Conservation (phyloP, 2,797 vertebrate genomes). For the Cryptoprocta ferox region DNA sequence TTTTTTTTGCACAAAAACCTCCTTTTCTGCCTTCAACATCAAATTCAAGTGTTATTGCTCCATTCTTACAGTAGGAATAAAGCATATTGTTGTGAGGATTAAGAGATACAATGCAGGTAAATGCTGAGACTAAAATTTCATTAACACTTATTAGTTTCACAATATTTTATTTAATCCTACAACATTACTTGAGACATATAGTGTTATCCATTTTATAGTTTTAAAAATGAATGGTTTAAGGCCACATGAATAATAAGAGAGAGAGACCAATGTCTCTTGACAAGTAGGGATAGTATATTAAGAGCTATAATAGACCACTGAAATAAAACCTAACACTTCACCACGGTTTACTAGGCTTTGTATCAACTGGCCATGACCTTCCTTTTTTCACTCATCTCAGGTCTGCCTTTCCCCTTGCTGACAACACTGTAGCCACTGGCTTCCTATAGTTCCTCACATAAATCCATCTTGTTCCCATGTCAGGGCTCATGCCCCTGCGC, state of each 20-base stretch:
- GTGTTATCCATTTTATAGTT: not conserved
- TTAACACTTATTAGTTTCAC: not conserved
- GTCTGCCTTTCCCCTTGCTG: not conserved
- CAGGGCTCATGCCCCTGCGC: no score
- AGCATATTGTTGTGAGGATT: not conserved
- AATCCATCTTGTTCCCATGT: fast-evolving
- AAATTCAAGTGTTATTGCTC: not conserved
- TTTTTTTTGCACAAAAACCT: not conserved
- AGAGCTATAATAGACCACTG: not conserved
- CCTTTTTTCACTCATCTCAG: not conserved
- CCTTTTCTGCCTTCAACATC: not conserved
- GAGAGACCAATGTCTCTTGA: not conserved
- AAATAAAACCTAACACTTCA: not conserved
- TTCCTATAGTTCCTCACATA: not conserved
- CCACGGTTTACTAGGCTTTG: not conserved
- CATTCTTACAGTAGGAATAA: not conserved
- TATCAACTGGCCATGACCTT: fast-evolving
- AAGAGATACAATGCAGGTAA: not conserved
- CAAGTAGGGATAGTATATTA: not conserved
- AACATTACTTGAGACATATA: not conserved
- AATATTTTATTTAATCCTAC: not conserved
- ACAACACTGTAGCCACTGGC: not conserved
- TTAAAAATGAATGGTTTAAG: not conserved
- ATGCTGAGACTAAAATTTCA: not conserved
- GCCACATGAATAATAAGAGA: not conserved